A percentile compares a stretch with the other conserved stretches of the same genome.
These are phyloP conservation scores for Julus scanicus DNA, from an alignment of 2,888 invertebrate species.

Conservation along the genomic window DNA sequence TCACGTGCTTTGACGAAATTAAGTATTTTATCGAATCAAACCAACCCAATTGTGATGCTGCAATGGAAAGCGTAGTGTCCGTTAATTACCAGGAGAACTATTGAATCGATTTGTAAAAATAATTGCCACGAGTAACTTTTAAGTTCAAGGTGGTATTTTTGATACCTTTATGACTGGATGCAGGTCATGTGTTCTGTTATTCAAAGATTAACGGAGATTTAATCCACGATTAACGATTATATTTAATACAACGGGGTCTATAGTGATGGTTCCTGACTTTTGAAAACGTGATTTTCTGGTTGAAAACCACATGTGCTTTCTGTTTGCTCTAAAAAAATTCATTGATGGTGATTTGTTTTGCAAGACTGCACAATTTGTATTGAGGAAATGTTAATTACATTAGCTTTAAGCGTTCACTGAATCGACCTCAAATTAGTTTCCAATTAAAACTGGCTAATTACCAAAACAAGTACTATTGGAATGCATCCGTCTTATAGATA, in stretches of 20 bases:
- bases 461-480: not conserved
- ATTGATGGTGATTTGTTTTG: conserved; percentile 13
- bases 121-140: too few species aligned
- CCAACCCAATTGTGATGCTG: not conserved
- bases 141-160: too few species aligned
- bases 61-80: not conserved
- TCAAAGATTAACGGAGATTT: too few species aligned
- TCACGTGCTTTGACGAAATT: not conserved
- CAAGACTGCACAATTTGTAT: not conserved
- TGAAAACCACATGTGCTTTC: not conserved
- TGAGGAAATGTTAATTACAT: conserved; percentile 8
- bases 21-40: not conserved
- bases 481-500: not conserved
- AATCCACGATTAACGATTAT: too few species aligned
- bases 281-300: not conserved
- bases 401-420: not conserved
- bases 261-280: not conserved
- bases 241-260: too few species aligned
- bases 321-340: not conserved
- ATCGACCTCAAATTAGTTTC: not conserved
- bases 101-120: too few species aligned
- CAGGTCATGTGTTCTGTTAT: too few species aligned
- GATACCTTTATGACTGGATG: too few species aligned
- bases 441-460: conserved; percentile 4
- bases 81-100: not conserved